Conservation (phyloP, 2,888 invertebrate genomes). For the Proisotoma minuta region DNA sequence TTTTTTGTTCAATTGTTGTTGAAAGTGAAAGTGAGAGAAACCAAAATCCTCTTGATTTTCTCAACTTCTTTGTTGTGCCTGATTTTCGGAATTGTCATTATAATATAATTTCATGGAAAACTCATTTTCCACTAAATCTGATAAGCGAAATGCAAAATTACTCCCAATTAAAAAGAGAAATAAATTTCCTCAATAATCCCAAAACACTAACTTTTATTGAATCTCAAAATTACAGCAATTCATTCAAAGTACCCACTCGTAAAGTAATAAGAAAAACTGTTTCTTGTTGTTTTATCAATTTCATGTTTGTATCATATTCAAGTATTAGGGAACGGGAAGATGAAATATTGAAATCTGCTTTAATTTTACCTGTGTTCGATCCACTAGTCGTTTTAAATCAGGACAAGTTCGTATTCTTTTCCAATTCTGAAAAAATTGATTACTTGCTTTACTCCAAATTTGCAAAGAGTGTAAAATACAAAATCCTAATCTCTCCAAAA, state of each 20-base stretch:
- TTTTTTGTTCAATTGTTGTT: too few relatives aligned
- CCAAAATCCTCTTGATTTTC: too few relatives aligned
- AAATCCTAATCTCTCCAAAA: background rate
- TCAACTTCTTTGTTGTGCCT: too few relatives aligned
- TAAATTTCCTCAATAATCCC: too few relatives aligned
- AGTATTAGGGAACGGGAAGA: background rate
- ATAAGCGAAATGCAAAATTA: too few relatives aligned
- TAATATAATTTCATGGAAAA: too few relatives aligned
- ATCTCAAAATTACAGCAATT: background rate
- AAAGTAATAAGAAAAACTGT: background rate
- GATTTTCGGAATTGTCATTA: too few relatives aligned
- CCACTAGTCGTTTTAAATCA: background rate
- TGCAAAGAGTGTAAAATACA: background rate
- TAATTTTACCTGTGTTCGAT: background rate
- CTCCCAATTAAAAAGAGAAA: too few relatives aligned
- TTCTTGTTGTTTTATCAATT: background rate
- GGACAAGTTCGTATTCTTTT: background rate
- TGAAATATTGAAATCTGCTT: background rate
- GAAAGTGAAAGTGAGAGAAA: too few relatives aligned
- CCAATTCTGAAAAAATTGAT: background rate
- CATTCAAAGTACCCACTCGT: background rate
- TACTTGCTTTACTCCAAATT: background rate
- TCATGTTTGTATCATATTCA: background rate
- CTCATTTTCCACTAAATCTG: too few relatives aligned
- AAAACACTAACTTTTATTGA: background rate